Evolutionary conservation across 2,888 invertebrate genomes (phyloP).

Genomic region (Morpho achilles): DNA sequence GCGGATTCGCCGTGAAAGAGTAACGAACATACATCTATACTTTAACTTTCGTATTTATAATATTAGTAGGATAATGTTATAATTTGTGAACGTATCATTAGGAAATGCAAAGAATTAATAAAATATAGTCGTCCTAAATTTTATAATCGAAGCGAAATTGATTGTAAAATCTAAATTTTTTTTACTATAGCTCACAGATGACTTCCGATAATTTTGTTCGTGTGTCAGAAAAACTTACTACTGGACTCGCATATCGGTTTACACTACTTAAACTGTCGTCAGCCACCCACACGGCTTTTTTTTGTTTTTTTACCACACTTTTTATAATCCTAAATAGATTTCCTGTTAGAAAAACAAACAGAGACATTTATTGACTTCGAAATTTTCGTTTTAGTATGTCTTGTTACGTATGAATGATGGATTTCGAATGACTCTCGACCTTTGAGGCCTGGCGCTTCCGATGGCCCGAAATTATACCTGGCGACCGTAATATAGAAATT

Average conservation of each 20-base stretch:
- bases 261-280: constrained; percentile 78
- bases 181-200: constrained; percentile 21
- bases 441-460: constrained; percentile 56
- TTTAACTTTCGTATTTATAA: no score
- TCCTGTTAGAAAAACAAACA: constrained; percentile 78
- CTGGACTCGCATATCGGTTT: constrained; percentile 64
- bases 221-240: constrained; percentile 65
- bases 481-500: not conserved
- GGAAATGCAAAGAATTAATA: no score
- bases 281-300: constrained; percentile 65
- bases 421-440: constrained; percentile 61
- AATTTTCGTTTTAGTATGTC: constrained; percentile 47
- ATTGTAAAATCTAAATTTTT: no score
- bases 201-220: constrained; percentile 60
- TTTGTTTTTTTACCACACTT: constrained; percentile 56
- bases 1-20: no score
- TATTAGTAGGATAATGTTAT: no score
- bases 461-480: constrained; percentile 34
- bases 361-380: constrained; percentile 68
- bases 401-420: constrained; percentile 73
- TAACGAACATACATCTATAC: no score
- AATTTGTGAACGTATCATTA: constrained; percentile 21
- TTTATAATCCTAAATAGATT: constrained; percentile 69
- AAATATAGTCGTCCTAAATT: not conserved
- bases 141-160: no score